Percentiles rank a stretch among this genome's conserved stretches.
Evolutionary conservation across 2,113 vertebrate species (phyloP).

Genomic region (Panurus biarmicus): DNA sequence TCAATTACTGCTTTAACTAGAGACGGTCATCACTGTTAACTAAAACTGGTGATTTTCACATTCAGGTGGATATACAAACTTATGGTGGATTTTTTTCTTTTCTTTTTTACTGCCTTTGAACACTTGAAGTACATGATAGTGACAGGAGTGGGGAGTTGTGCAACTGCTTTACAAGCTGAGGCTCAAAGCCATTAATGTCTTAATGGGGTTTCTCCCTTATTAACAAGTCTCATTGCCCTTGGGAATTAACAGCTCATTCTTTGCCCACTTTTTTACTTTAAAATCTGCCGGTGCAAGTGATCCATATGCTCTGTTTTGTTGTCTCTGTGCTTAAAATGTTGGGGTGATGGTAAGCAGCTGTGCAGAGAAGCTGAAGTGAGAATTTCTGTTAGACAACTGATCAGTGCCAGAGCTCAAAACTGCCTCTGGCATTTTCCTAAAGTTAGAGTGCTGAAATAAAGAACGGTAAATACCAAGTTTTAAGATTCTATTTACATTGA

Average conservation of each 20-base stretch:
- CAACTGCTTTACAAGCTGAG: slow-evolving; percentile 18
- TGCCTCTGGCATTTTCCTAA: slow-evolving; percentile 6
- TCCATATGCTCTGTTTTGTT: not conserved
- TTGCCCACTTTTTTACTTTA: not conserved
- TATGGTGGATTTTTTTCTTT: not conserved
- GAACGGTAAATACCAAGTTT: not conserved
- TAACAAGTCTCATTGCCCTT: not conserved
- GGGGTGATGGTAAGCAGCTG: not conserved
- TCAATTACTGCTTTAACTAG: not conserved
- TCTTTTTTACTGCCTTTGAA: not conserved
- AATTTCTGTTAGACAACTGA: not conserved
- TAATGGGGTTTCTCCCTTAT: slow-evolving; percentile 25
- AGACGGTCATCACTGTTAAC: not conserved
- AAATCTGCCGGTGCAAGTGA: not conserved
- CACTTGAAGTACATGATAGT: not conserved
- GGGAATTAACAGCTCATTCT: slow-evolving; percentile 1
- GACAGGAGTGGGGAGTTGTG: not conserved
- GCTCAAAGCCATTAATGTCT: not conserved
- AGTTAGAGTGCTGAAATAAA: not conserved
- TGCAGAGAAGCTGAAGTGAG: not conserved
- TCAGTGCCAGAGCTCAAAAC: not conserved
- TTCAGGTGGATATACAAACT: not conserved
- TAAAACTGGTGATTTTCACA: not conserved
- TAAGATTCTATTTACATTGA: not conserved
- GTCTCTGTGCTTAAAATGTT: not conserved